A percentile compares a stretch with the other conserved stretches of the same genome.
phyloP scores from a whole-genome alignment of 2,797 vertebrate species.

The Acanthurus tractus region DNA sequence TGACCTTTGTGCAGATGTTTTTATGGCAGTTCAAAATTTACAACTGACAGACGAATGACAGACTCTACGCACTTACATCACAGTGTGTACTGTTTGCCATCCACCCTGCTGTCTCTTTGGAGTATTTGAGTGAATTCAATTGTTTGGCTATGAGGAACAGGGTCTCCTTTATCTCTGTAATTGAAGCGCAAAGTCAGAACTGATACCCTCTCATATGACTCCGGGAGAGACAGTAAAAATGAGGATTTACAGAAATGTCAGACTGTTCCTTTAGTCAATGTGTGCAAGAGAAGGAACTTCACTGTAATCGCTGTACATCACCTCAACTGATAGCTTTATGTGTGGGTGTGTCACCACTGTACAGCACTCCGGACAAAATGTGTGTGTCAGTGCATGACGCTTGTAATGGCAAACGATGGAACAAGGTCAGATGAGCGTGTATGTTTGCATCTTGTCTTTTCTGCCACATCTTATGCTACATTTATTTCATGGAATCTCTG shows the following conservation, averaged over 20 bases:
- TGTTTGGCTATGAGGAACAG: background rate
- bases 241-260: conserved; percentile 25
- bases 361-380: conserved; percentile 68
- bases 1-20: background rate
- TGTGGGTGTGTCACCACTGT: conserved; percentile 69
- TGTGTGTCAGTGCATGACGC: conserved; percentile 67
- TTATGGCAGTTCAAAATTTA: background rate
- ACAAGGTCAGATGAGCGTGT: conserved; percentile 49
- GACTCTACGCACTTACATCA: too few species aligned
- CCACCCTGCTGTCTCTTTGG: background rate
- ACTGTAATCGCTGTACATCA: conserved; percentile 63
- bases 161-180: background rate
- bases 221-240: conserved; percentile 7
- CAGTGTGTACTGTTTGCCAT: background rate
- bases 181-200: conserved; percentile 12
- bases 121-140: background rate
- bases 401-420: conserved; percentile 43
- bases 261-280: conserved; percentile 56
- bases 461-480: conserved; percentile 57
- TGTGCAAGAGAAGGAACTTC: conserved; percentile 42
- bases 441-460: conserved; percentile 53
- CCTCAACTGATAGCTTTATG: conserved; percentile 74
- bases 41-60: too few species aligned
- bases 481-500: conserved; percentile 51
- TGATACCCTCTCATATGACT: conserved; percentile 24